These are phyloP conservation scores for Sebastes hopkinsi DNA, from an alignment of 2,797 vertebrate genomes.

Conservation along the genomic window DNA sequence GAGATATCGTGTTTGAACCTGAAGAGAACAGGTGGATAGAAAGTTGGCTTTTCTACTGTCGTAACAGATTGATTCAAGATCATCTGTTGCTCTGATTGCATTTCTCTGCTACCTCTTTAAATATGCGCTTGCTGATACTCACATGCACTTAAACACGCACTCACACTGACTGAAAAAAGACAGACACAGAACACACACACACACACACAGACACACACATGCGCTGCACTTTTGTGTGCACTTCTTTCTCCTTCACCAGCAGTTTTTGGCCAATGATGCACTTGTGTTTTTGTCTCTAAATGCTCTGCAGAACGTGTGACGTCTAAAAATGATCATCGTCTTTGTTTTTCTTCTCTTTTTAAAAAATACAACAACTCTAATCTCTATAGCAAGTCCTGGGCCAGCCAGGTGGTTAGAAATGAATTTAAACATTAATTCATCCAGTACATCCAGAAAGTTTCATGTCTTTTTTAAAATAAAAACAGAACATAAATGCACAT, in stretches of 20 bases:
- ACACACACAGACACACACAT: slow-evolving; percentile 19
- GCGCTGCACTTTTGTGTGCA: slow-evolving; percentile 51
- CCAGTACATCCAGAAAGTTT: slow-evolving; percentile 36
- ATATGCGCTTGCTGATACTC: slow-evolving; percentile 59
- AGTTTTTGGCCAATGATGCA: slow-evolving; percentile 80
- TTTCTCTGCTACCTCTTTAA: slow-evolving; percentile 79
- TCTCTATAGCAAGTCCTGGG: slow-evolving; percentile 45
- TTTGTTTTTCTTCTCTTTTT: slow-evolving; percentile 27
- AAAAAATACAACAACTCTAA: slow-evolving; percentile 19
- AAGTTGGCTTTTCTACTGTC: slow-evolving; percentile 17
- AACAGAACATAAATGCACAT: slow-evolving; percentile 62
- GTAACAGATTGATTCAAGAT: slow-evolving; percentile 16
- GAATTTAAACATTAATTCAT: slow-evolving; percentile 33
- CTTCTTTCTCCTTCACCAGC: slow-evolving; percentile 79
- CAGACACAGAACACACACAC: slow-evolving; percentile 27
- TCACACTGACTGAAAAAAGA: slow-evolving; percentile 8
- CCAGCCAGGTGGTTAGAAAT: slow-evolving; percentile 49
- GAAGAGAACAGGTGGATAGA: slow-evolving; percentile 12
- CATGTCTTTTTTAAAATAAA: slow-evolving; percentile 43
- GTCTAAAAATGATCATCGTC: slow-evolving; percentile 43
- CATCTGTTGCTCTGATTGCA: slow-evolving; percentile 49
- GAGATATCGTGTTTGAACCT: slow-evolving; percentile 3
- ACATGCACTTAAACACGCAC: slow-evolving; percentile 43
- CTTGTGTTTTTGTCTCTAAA: slow-evolving; percentile 70
- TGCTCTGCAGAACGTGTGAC: slow-evolving; percentile 60